phyloP scores from a whole-genome alignment of 2,888 invertebrate species.

The Orchestes rusci region DNA sequence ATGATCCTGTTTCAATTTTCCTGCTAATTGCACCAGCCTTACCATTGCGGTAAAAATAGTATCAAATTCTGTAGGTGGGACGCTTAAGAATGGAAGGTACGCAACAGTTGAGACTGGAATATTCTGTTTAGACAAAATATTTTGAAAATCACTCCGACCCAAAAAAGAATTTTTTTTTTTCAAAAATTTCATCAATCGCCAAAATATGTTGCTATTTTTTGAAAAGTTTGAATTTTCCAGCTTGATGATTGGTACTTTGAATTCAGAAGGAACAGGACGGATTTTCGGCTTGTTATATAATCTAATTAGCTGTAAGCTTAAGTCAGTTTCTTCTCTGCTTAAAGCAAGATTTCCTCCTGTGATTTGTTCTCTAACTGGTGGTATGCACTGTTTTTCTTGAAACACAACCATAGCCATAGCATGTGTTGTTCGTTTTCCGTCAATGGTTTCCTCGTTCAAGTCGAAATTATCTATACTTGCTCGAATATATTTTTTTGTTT shows the following conservation, averaged over 20 bases:
- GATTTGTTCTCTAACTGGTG: conserved; percentile 9
- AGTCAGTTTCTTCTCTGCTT: conserved; percentile 10
- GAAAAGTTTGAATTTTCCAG: conserved; percentile 11
- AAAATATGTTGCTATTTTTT: conserved; percentile 8
- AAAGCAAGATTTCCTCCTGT: conserved; percentile 7
- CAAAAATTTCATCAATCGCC: conserved; percentile 13
- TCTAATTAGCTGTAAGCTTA: conserved; percentile 15
- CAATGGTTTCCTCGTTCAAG: no score
- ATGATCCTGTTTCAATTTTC: conserved; percentile 2
- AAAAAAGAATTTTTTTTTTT: conserved; percentile 11
- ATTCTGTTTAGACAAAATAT: conserved; percentile 20
- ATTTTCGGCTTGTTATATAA: conserved; percentile 16
- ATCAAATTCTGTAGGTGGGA: conserved; percentile 10
- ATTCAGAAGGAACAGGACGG: conserved; percentile 18
- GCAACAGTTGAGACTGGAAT: conserved; percentile 13
- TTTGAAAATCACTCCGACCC: conserved; percentile 13
- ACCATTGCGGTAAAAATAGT: conserved; percentile 4
- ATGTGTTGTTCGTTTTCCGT: conserved; percentile 16
- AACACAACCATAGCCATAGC: conserved; percentile 23
- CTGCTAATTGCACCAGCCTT: conserved; percentile 4
- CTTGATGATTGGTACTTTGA: conserved; percentile 2
- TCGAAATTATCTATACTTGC: conserved; percentile 14
- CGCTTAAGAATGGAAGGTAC: conserved; percentile 24
- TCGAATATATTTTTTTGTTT: conserved; percentile 6
- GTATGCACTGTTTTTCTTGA: conserved; percentile 12